Percentiles rank a stretch among this genome's conserved stretches.
These are phyloP conservation scores for Thyatira batis DNA, from an alignment of 2,888 invertebrate genomes.

Conservation along the genomic window DNA sequence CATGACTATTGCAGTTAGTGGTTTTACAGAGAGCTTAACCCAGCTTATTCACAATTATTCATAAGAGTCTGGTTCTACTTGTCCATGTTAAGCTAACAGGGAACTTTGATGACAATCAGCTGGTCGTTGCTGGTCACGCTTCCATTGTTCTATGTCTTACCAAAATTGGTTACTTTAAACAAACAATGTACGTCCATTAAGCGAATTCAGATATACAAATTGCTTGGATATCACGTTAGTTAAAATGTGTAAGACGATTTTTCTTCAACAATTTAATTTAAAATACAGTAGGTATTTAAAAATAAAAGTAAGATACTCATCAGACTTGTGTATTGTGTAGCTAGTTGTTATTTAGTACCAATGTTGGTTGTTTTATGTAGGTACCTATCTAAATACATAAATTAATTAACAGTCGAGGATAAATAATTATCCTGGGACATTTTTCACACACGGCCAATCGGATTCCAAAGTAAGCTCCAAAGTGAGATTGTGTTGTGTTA, in stretches of 20 bases:
- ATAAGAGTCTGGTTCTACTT: constrained; percentile 45
- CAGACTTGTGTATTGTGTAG: no score
- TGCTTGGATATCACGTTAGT: constrained; percentile 26
- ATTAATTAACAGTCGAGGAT: no score
- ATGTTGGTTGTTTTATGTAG: no score
- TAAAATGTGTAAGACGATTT: constrained; percentile 9
- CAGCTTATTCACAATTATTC: constrained; percentile 50
- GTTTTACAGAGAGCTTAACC: constrained; percentile 15
- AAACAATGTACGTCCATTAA: constrained; percentile 36
- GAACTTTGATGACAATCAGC: constrained; percentile 62
- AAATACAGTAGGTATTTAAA: neutral
- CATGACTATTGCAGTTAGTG: constrained; percentile 20
- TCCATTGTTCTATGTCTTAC: constrained; percentile 63
- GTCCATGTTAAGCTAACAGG: constrained; percentile 43
- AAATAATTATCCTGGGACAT: no score
- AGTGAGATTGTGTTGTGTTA: no score
- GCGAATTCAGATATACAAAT: constrained; percentile 40
- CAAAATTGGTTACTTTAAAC: constrained; percentile 59
- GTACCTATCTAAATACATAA: no score
- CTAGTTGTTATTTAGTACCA: no score
- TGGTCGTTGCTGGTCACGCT: constrained; percentile 60
- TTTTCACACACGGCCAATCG: no score
- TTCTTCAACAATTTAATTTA: neutral
- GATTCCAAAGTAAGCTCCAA: no score
- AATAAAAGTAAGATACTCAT: no score